Evolutionary conservation across 1,140 invertebrate species (phyloP).

Genomic region (Drosophila littoralis): DNA sequence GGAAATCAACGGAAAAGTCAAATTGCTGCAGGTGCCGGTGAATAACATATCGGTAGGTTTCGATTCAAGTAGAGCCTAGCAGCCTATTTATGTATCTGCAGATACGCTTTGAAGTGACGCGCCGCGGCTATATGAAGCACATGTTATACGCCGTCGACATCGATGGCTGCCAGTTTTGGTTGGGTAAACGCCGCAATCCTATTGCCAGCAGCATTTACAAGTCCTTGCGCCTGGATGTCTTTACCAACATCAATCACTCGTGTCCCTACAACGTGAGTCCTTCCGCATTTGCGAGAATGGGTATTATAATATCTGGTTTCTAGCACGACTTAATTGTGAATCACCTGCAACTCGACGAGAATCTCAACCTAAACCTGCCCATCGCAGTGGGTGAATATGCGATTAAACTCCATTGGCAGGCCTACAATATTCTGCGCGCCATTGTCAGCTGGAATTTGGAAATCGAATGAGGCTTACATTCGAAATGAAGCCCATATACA

Average conservation of each 20-base stretch:
- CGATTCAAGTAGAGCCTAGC: no score
- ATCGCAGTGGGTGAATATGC: constrained; percentile 30
- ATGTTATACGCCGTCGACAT: constrained; percentile 1
- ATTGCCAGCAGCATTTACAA: constrained; percentile 28
- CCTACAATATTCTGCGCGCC: constrained; percentile 17
- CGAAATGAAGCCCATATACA: no score
- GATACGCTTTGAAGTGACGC: background rate
- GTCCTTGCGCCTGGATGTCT: background rate
- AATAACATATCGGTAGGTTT: constrained; percentile 28
- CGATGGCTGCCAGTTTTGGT: constrained; percentile 33
- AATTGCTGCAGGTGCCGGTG: constrained; percentile 20
- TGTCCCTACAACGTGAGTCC: constrained; percentile 43
- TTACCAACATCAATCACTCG: constrained; percentile 41
- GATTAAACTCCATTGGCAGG: constrained; percentile 3
- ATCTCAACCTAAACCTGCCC: background rate
- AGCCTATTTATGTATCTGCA: background rate
- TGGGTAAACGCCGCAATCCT: constrained; percentile 26
- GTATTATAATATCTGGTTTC: background rate
- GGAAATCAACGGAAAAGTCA: constrained; percentile 6
- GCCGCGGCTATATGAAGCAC: background rate
- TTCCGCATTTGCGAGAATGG: background rate
- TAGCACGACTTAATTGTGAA: constrained; percentile 32
- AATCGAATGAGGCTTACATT: background rate
- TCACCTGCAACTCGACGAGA: constrained; percentile 15
- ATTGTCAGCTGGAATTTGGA: background rate